phyloP scores from a whole-genome alignment of 2,888 invertebrate genomes.

The Lithophane socia region DNA sequence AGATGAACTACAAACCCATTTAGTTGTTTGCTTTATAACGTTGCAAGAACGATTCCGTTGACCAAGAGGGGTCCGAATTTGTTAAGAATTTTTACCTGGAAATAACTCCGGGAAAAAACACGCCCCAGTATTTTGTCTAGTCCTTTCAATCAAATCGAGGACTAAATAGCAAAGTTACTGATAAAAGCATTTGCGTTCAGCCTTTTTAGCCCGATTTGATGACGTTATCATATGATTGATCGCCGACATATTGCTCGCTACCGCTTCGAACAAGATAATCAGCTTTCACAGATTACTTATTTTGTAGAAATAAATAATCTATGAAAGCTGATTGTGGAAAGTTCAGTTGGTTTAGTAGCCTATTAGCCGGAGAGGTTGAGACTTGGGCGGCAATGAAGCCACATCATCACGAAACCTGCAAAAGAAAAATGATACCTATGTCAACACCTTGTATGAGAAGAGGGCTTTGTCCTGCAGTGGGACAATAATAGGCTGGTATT shows the following conservation, averaged over 20 bases:
- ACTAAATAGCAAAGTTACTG: slow-evolving; percentile 14
- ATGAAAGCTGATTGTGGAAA: slow-evolving; percentile 35
- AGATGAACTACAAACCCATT: slow-evolving; percentile 6
- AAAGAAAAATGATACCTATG: slow-evolving; percentile 1
- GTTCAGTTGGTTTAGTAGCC: not conserved
- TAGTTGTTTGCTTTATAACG: slow-evolving; percentile 19
- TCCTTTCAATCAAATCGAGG: not conserved
- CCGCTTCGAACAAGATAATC: not conserved
- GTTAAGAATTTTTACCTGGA: slow-evolving; percentile 4
- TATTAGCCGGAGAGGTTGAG: not conserved
- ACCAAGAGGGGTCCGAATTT: slow-evolving; percentile 10
- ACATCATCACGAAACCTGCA: slow-evolving; percentile 12
- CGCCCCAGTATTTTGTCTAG: slow-evolving; percentile 13
- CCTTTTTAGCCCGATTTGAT: slow-evolving; percentile 10
- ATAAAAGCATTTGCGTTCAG: not conserved
- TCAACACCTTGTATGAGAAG: no score
- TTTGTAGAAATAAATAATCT: slow-evolving; percentile 28
- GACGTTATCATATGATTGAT: not conserved
- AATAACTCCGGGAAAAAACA: slow-evolving; percentile 1
- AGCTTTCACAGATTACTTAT: slow-evolving; percentile 48
- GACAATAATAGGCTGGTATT: not conserved
- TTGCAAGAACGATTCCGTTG: slow-evolving; percentile 12
- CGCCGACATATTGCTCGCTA: not conserved
- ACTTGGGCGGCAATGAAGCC: not conserved
- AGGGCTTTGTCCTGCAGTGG: not conserved